Evolutionary conservation across 2,888 invertebrate genomes (phyloP).

Genomic region (Crepidodera aurea): DNA sequence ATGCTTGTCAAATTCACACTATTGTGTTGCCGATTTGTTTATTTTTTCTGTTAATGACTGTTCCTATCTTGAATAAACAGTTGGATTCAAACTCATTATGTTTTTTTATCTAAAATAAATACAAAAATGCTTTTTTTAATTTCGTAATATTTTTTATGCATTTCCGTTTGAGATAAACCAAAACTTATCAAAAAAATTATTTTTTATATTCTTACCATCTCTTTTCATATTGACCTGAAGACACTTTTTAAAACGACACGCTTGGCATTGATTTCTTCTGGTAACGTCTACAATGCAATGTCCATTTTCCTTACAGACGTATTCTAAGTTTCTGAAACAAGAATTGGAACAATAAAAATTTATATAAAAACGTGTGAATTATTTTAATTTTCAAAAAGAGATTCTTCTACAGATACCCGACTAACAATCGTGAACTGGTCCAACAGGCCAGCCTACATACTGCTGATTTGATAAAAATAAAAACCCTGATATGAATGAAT

Average conservation of each 20-base stretch:
- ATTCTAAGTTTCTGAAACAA: slow-evolving; percentile 79
- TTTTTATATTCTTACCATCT: slow-evolving; percentile 82
- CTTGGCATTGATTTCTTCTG: slow-evolving; percentile 92
- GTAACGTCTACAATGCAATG: slow-evolving; percentile 91
- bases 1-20: slow-evolving; percentile 16
- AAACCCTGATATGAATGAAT: no score
- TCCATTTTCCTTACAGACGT: slow-evolving; percentile 90
- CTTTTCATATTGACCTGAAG: slow-evolving; percentile 92
- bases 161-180: no score
- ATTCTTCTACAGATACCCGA: no score
- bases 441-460: no score
- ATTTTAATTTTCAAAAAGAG: no score
- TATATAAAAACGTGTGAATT: no score
- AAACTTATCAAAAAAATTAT: no score
- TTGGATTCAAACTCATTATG: neutral
- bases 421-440: no score
- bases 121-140: neutral
- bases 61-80: neutral
- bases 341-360: no score
- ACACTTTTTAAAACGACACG: slow-evolving; percentile 91
- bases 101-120: no score
- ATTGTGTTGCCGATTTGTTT: slow-evolving; percentile 31
- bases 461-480: no score
- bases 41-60: slow-evolving; percentile 36
- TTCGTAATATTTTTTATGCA: no score